phyloP scores from a whole-genome alignment of 2,888 invertebrate species.

The Plebejus anna region DNA sequence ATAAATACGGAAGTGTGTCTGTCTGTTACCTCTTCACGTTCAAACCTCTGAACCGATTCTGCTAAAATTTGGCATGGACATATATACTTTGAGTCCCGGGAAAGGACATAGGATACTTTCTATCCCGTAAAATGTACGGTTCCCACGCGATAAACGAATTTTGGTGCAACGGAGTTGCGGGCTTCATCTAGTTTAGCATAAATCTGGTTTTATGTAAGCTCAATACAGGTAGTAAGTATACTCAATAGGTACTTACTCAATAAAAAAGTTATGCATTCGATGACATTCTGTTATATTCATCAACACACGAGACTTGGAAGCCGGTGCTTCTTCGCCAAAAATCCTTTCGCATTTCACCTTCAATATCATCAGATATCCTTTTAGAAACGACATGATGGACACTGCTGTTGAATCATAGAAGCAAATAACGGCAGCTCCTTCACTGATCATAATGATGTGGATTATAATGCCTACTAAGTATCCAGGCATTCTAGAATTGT shows the following conservation, averaged over 20 bases:
- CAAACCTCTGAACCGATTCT: too few species aligned
- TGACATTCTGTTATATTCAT: conserved; percentile 56
- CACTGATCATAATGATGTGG: conserved; percentile 47
- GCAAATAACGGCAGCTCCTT: conserved; percentile 52
- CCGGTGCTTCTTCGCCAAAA: conserved; percentile 42
- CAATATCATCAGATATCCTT: conserved; percentile 56
- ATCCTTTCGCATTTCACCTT: conserved; percentile 48
- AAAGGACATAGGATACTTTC: too few species aligned
- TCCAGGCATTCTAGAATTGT: conserved; percentile 54
- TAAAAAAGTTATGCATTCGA: conserved; percentile 51
- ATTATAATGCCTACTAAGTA: conserved; percentile 46
- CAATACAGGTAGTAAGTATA: too few species aligned
- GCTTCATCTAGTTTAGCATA: too few species aligned
- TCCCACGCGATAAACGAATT: too few species aligned
- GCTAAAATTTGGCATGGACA: too few species aligned
- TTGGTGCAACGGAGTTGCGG: too few species aligned
- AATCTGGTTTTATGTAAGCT: too few species aligned
- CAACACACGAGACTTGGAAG: conserved; percentile 39
- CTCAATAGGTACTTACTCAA: conserved; percentile 48
- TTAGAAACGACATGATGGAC: conserved; percentile 57
- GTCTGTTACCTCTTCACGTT: too few species aligned
- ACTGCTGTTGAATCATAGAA: conserved; percentile 54
- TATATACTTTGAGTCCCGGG: too few species aligned
- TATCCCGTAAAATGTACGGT: too few species aligned
- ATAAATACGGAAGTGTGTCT: too few species aligned